These are phyloP conservation scores for Macropis europaea DNA, from an alignment of 2,888 invertebrate species.

Conservation along the genomic window DNA sequence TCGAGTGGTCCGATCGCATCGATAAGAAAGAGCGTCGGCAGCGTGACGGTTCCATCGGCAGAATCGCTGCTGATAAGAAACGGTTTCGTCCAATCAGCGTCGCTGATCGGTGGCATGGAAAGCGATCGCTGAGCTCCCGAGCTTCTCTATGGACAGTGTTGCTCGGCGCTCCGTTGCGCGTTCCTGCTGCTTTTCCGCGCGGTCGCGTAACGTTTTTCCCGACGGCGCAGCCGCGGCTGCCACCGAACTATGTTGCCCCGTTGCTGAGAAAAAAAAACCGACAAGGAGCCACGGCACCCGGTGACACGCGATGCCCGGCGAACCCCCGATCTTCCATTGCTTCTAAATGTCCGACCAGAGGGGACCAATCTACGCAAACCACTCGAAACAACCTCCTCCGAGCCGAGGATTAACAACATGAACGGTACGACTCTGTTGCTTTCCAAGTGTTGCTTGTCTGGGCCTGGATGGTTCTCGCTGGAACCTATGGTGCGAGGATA, in stretches of 20 bases:
- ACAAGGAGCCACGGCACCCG: background rate
- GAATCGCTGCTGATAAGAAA: slow-evolving; percentile 37
- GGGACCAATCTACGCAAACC: background rate
- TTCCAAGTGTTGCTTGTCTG: too few species aligned
- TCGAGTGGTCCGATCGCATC: background rate
- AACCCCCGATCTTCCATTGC: slow-evolving; percentile 37
- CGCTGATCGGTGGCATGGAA: slow-evolving; percentile 9
- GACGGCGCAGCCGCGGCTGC: slow-evolving; percentile 23
- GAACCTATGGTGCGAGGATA: too few species aligned
- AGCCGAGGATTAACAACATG: slow-evolving; percentile 9
- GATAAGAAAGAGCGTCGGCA: background rate
- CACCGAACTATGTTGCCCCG: slow-evolving; percentile 16
- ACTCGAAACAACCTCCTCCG: slow-evolving; percentile 11
- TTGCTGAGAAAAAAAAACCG: slow-evolving; percentile 7
- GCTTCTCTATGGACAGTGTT: too few species aligned
- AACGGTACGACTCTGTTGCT: slow-evolving; percentile 31
- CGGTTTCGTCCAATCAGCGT: slow-evolving; percentile 36
- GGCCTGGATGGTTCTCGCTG: too few species aligned
- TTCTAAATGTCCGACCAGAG: slow-evolving; percentile 29
- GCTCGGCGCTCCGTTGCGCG: slow-evolving; percentile 54
- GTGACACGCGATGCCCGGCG: slow-evolving; percentile 38
- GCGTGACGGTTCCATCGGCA: slow-evolving; percentile 1
- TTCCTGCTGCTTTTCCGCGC: slow-evolving; percentile 38
- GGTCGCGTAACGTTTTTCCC: slow-evolving; percentile 17
- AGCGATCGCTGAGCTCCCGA: slow-evolving; percentile 15